Conservation (phyloP, 2,113 vertebrate genomes). For the Daphoenositta chrysoptera region DNA sequence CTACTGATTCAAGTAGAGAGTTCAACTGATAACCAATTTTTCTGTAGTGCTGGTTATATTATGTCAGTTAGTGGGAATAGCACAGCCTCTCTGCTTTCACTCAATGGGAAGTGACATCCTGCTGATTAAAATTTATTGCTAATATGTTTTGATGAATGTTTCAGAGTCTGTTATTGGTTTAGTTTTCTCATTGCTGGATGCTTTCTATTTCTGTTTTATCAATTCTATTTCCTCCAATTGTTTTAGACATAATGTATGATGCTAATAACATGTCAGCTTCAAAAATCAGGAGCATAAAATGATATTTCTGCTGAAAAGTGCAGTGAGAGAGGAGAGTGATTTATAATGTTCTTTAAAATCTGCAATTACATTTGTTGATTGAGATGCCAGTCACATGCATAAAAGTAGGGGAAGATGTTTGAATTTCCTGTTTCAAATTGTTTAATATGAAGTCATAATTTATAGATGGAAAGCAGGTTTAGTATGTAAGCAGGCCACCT, state of each 20-base stretch:
- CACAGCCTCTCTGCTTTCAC: not conserved
- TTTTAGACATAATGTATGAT: slow-evolving; percentile 20
- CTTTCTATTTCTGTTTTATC: slow-evolving; percentile 45
- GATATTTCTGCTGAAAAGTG: not conserved
- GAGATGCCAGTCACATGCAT: not conserved
- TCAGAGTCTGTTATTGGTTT: slow-evolving; percentile 37
- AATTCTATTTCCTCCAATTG: slow-evolving; percentile 14
- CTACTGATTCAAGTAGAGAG: not conserved
- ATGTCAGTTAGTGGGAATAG: not conserved
- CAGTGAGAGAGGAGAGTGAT: not conserved
- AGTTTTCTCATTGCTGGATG: slow-evolving; percentile 6
- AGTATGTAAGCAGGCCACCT: not conserved
- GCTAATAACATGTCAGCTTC: slow-evolving; percentile 21
- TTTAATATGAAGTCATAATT: not conserved
- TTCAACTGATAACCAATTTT: slow-evolving; percentile 6
- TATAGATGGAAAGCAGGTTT: not conserved
- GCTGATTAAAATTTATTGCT: slow-evolving; percentile 61
- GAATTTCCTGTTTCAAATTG: not conserved
- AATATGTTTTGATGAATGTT: slow-evolving; percentile 45
- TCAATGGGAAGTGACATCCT: slow-evolving; percentile 32
- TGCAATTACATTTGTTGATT: slow-evolving; percentile 31
- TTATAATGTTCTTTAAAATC: slow-evolving; percentile 12
- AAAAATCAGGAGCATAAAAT: slow-evolving; percentile 25
- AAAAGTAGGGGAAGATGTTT: not conserved
- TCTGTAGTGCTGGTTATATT: not conserved